A percentile compares a stretch with the other conserved stretches of the same genome.
phyloP scores from a whole-genome alignment of 2,113 vertebrate species.

The Callipepla squamata region DNA sequence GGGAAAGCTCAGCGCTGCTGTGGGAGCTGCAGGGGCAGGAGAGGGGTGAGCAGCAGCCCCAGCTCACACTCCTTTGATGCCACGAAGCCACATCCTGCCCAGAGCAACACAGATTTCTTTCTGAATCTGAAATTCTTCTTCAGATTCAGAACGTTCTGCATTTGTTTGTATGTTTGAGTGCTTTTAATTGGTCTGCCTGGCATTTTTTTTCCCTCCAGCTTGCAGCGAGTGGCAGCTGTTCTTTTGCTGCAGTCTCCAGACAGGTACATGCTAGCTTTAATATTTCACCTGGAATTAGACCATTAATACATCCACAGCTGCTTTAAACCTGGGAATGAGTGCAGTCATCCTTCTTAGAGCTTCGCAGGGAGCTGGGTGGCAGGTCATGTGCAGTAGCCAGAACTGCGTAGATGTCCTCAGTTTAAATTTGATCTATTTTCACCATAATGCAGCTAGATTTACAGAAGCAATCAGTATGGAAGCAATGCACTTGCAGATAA shows the following conservation, averaged over 20 bases:
- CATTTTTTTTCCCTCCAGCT: neutral
- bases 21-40: neutral
- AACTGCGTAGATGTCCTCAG: neutral
- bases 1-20: neutral
- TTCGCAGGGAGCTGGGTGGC: neutral
- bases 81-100: neutral
- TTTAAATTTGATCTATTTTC: neutral
- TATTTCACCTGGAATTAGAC: neutral
- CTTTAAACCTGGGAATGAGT: neutral
- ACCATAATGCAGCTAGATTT: neutral
- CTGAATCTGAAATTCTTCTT: neutral
- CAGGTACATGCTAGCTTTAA: neutral
- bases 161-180: neutral
- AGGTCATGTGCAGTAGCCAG: neutral
- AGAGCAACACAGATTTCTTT: neutral
- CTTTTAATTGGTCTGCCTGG: neutral
- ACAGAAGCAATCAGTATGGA: neutral
- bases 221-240: neutral
- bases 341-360: neutral
- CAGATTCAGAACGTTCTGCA: neutral
- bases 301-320: neutral
- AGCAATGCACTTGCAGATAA: neutral
- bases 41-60: neutral
- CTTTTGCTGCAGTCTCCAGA: neutral
- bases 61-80: neutral